These are phyloP conservation scores for Caenorhabditis becei DNA, from an alignment of 2,888 invertebrate genomes.

Conservation along the genomic window DNA sequence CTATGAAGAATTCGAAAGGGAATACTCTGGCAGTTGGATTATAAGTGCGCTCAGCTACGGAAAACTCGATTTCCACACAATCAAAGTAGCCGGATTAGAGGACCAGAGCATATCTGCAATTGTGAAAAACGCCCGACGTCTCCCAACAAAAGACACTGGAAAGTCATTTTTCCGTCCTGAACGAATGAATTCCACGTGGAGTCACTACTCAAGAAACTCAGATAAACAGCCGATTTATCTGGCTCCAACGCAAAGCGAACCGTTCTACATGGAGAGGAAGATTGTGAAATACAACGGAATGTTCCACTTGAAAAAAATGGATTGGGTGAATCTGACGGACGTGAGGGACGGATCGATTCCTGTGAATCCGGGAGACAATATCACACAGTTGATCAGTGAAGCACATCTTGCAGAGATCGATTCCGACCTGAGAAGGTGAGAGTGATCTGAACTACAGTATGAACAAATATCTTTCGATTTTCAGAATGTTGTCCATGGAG, in stretches of 20 bases:
- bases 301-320: conserved; percentile 50
- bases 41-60: conserved; percentile 48
- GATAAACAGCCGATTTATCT: conserved; percentile 43
- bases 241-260: conserved; percentile 38
- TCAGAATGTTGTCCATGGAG: conserved; percentile 21
- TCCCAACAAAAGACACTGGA: conserved; percentile 49
- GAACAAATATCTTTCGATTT: neutral
- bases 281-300: conserved; percentile 39
- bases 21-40: conserved; percentile 40
- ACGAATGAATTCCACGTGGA: conserved; percentile 52
- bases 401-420: conserved; percentile 46
- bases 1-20: conserved; percentile 62
- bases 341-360: conserved; percentile 39
- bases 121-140: conserved; percentile 25
- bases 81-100: conserved; percentile 35
- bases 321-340: conserved; percentile 14
- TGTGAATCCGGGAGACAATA: conserved; percentile 48
- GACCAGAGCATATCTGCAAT: conserved; percentile 37
- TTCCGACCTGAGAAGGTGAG: conserved; percentile 44
- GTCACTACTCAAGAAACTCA: conserved; percentile 45
- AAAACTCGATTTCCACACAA: conserved; percentile 40
- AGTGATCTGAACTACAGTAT: too few relatives aligned
- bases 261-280: conserved; percentile 26
- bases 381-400: conserved; percentile 52
- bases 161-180: conserved; percentile 47